Evolutionary conservation across 2,797 vertebrate genomes (phyloP).

Genomic region (Centroberyx gerrardi): DNA sequence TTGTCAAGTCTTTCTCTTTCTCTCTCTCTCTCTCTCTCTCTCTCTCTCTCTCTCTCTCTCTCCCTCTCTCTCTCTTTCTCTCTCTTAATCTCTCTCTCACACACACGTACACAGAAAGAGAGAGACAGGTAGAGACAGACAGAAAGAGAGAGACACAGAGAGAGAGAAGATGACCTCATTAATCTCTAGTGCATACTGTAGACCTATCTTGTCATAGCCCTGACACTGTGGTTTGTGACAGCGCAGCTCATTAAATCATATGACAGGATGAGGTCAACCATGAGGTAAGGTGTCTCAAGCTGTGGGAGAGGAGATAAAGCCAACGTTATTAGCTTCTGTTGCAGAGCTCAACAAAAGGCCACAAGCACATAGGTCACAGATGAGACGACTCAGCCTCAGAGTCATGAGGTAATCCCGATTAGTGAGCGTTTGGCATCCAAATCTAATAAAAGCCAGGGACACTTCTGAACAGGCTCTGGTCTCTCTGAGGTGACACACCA

Average conservation of each 20-base stretch:
- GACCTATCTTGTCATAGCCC: slow-evolving; percentile 68
- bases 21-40: slow-evolving; percentile 22
- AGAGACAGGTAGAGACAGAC: neutral
- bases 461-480: slow-evolving; percentile 19
- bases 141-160: neutral
- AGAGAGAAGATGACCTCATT: slow-evolving; percentile 79
- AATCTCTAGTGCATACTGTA: slow-evolving; percentile 77
- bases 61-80: neutral
- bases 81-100: neutral
- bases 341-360: slow-evolving; percentile 34
- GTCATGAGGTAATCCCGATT: slow-evolving; percentile 55
- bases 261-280: slow-evolving; percentile 82
- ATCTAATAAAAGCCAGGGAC: slow-evolving; percentile 41
- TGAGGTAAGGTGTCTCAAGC: slow-evolving; percentile 73
- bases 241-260: slow-evolving; percentile 79
- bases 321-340: slow-evolving; percentile 32
- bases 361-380: slow-evolving; percentile 55
- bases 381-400: slow-evolving; percentile 52
- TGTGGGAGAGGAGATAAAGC: slow-evolving; percentile 77
- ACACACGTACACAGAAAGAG: neutral
- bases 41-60: neutral
- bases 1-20: slow-evolving; percentile 60
- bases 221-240: slow-evolving; percentile 75
- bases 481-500: slow-evolving; percentile 42
- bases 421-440: slow-evolving; percentile 48